Evolutionary conservation across 2,797 vertebrate species (phyloP), one percentile per base, ranked within the genome.

Genomic region (Amblyopsis hoosieri): DNA sequence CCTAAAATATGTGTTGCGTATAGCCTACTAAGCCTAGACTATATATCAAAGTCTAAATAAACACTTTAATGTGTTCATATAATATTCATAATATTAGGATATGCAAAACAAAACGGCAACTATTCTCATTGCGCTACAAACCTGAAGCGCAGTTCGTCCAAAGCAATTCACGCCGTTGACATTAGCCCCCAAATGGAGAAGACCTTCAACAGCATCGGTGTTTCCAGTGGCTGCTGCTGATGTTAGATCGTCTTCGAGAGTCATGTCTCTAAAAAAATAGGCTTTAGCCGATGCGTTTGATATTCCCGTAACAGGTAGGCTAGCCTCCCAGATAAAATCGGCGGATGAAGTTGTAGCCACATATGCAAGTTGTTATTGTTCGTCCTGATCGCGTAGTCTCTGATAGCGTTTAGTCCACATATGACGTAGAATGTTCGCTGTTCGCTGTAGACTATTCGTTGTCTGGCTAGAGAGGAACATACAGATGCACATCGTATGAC

Each of bases 111-210:
- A 54, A 7, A 6, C 1, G 31, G 0, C 17, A 13, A 45, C 3
- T 12, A 51, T 4, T 12, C 12, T 42, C 59, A 29, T 74, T 57
- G n/a, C 2, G 47, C 5, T 66, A 78, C 65, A 76, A 84, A 94
- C 93, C 93, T 94, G 93, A 1, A 94, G 53, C 58, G 93, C 82
- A 57, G 85, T 90, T 3, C 77, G 81, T 55, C 90, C 89, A 3
- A 89, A 91, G 5, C 67, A 0, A 72, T 94, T 94, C 0, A 29
- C 2, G 0, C 80, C 82, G 84, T 94, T 92, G 15, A 88, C 85
- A 23, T 79, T 5, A 0, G 83, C 91, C 31, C 88, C 91, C 19
- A 15, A 60, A 59, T 1, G 61, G 31, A 94, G 85, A 1, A 93
- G 76, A 31, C 0, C 0, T 54, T 63, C 15, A 76, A 90, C 91